These are phyloP conservation scores for Parazoanthus atlanticus DNA, from an alignment of 92 coral and sea anemone species.

Conservation along the genomic window DNA sequence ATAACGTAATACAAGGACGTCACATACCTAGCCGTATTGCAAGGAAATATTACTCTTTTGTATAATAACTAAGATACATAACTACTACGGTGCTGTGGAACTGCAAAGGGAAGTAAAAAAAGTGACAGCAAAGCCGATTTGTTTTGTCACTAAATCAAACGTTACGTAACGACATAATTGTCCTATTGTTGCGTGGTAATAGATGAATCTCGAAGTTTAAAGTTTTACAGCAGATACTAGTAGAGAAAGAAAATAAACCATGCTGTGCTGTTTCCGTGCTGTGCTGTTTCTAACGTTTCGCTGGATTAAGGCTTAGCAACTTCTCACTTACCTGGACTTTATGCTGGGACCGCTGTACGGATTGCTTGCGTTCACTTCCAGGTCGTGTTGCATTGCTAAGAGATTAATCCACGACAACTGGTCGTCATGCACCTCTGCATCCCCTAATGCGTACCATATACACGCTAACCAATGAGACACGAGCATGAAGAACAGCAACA, in stretches of 20 bases:
- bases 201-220: background rate
- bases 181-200: no score
- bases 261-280: no score
- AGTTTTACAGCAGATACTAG: background rate
- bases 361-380: slow-evolving; percentile 33
- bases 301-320: no score
- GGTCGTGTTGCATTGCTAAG: slow-evolving; percentile 55
- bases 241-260: no score
- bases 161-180: no score
- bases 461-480: slow-evolving; percentile 99
- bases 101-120: background rate
- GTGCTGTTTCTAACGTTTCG: background rate
- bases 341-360: slow-evolving; percentile 59
- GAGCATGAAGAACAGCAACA: slow-evolving; percentile 96
- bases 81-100: background rate
- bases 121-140: no score
- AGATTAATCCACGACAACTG: slow-evolving; percentile 77
- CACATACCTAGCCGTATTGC: slow-evolving; percentile 42
- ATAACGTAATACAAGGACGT: slow-evolving; percentile 81
- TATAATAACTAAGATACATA: background rate
- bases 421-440: slow-evolving; percentile 51
- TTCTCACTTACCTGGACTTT: slow-evolving; percentile 64
- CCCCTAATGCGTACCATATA: slow-evolving; percentile 90
- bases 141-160: no score
- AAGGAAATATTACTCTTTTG: background rate